Evolutionary conservation across 2,888 invertebrate genomes (phyloP).

Genomic region (Diarsia rubi): DNA sequence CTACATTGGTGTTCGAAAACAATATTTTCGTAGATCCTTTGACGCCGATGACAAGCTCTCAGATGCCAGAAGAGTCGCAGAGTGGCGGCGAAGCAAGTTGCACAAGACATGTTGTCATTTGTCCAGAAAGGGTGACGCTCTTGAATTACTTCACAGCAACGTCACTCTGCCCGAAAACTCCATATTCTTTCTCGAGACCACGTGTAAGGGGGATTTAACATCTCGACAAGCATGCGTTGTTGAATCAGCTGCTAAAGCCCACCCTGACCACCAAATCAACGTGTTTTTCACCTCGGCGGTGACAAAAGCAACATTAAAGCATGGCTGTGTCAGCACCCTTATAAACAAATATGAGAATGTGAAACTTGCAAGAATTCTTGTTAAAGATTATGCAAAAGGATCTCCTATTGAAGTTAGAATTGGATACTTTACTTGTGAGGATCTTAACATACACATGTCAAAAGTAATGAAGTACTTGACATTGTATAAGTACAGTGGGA

Average conservation of each 20-base stretch:
- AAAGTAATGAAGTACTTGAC: constrained; percentile 54
- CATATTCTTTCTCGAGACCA: constrained; percentile 55
- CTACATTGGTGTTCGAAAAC: not conserved
- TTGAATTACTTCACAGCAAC: constrained; percentile 7
- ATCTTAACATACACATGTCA: constrained; percentile 18
- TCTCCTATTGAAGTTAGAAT: constrained; percentile 31
- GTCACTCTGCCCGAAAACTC: constrained; percentile 33
- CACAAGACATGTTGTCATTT: constrained; percentile 34
- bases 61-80: not conserved
- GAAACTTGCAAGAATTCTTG: constrained; percentile 42
- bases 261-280: constrained; percentile 43
- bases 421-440: not conserved
- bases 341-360: constrained; percentile 28
- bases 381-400: constrained; percentile 34
- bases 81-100: not conserved
- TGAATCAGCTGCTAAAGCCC: constrained; percentile 56
- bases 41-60: not conserved
- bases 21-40: not conserved
- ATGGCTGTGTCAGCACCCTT: constrained; percentile 14
- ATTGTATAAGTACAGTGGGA: constrained; percentile 54
- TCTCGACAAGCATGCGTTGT: constrained; percentile 54
- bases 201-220: constrained; percentile 47
- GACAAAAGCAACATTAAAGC: not conserved
- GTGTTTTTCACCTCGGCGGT: constrained; percentile 46
- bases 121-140: constrained; percentile 20